Base-by-base conservation (phyloP, 2,888 invertebrate species). In the Macrophya alboannulata region DNA sequence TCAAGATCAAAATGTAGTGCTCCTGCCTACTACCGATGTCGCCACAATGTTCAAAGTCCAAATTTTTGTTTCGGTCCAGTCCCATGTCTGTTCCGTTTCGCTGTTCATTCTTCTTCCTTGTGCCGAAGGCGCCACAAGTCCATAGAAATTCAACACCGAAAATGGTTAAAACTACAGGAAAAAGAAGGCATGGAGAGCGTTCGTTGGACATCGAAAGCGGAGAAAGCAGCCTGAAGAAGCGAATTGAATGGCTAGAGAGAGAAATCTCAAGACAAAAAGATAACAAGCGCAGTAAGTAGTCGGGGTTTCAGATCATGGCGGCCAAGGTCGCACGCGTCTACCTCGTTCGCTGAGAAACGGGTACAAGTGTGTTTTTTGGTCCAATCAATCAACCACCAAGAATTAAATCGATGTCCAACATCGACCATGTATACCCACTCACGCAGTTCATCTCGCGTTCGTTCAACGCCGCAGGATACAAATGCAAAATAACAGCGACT, bases 61-160 rank as follows among this genome's bases (percentile, higher is more conserved):
- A 10, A 74, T 43, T 77, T 84, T 76, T 65, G 62, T 72, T 65
- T 15, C 82, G 82, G 76, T 83, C 82, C 83, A 9, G 45, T 82
- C 45, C 25, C 76, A 10, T 85, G 72, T 48, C 68, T 21, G 17
- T 59, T 59, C 59, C 59, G 59, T 59, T 59, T 17, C 59, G 59
- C 17, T 59, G 17, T 59, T 83, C 84, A 68, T 76, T 86, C 82
- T 85, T 85, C 71, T 85, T 83, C 45, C 76, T 86, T 85, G 83
- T 86, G 82, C 83, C 85, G 85, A 85, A 77, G 55, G 71, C 55
- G 83, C 81, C 76, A 86, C 84, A 86, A 81, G 82, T 86, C 15
- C 68, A 59, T 43, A 59, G 59, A 59, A 59, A 59, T 59, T 59
- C 59, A 17, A 59, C 5, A 59, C 65, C 65, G 84, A 45, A 77